These are phyloP conservation scores for Tenodera sinensis DNA, from an alignment of 2,888 invertebrate species.

Conservation along the genomic window DNA sequence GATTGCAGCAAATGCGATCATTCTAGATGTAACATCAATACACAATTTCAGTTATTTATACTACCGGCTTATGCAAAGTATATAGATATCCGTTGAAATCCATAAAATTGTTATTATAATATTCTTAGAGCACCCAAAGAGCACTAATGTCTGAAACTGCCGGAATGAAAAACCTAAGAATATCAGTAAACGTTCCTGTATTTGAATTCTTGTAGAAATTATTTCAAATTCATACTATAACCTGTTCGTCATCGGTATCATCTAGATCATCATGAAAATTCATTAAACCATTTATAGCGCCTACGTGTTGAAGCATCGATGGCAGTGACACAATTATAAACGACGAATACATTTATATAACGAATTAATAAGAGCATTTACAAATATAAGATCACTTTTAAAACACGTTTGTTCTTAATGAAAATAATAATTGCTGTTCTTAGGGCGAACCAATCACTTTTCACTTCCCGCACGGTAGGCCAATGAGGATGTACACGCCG, in stretches of 20 bases:
- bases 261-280: background rate
- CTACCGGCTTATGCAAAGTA: background rate
- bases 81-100: conserved; percentile 12
- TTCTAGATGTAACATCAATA: background rate
- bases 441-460: conserved; percentile 36
- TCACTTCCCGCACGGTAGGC: background rate
- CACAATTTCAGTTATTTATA: background rate
- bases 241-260: conserved; percentile 10
- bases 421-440: conserved; percentile 43
- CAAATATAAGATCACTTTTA: conserved; percentile 38
- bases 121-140: background rate
- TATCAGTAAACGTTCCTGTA: background rate
- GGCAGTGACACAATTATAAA: conserved; percentile 66
- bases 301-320: conserved; percentile 51
- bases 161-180: background rate
- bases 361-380: background rate
- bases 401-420: background rate
- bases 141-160: background rate
- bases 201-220: background rate
- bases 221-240: conserved; percentile 6
- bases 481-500: background rate
- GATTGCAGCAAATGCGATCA: background rate
- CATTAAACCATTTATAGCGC: background rate
- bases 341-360: conserved; percentile 34
- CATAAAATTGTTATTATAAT: background rate